Base-by-base conservation (phyloP, 2,797 vertebrate species). In the Balearica regulorum region DNA sequence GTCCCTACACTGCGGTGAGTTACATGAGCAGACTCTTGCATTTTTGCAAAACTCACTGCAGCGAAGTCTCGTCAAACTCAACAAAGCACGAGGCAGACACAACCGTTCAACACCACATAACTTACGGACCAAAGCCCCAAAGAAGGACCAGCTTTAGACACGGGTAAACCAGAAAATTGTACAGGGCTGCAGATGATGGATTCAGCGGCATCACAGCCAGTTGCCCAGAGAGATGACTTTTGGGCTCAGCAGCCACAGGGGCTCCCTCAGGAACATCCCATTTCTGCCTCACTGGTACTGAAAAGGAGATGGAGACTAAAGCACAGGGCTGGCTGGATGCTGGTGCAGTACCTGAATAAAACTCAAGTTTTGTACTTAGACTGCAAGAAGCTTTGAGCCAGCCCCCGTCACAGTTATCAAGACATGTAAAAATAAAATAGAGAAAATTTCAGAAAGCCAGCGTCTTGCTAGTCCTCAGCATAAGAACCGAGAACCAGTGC, bases 401-500 rank as follows among this genome's bases (percentile, higher is more conserved):
- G 46, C 10, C 68, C 11, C 10, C 29, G 18, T 10, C 54, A 44
- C 11, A 16, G 31, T 33, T 58, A 78, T 4, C 25, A 61, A 81
- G 58, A 71, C 24, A 53, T 1, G 5, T 18, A 33, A 66, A 88
- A 93, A 39, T 21, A 49, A 84, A 84, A 39, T 1, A 78, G 7
- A 58, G 17, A 37, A 9, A 37, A 78, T 44, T 84, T 89, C 18
- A 61, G 43, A 89, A 75, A 58, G 20, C 37, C 16, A 4, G 6
- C 1, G 0, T 53, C 29, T 26, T 49, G 28, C 17, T 33, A 26
- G 33, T 35, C 5, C 22, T 39, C 35, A 69, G 22, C 0, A 0
- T n/a, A 79, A 44, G 37, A 79, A 55, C 26, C 0, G 10, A 80
- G 43, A 57, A 28, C 1, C 3, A 14, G 21, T 11, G 21, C 41